These are phyloP conservation scores for Trachelus tabidus DNA, from an alignment of 2,888 invertebrate species.

Conservation along the genomic window DNA sequence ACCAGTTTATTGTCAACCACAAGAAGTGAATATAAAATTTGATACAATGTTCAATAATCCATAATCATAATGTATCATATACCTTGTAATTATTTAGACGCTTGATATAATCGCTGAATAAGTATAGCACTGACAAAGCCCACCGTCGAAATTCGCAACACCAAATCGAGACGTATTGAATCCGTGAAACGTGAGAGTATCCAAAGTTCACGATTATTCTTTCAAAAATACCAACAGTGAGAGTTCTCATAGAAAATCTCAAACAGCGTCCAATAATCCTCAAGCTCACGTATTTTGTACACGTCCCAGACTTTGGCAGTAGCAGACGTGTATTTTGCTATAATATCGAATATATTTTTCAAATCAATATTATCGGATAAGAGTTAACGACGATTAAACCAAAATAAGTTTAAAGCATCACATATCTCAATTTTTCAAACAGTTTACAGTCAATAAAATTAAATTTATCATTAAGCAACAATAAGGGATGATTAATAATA, in stretches of 20 bases:
- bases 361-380: background rate
- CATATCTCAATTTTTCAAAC: background rate
- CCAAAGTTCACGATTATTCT: background rate
- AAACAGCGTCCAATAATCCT: background rate
- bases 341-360: background rate
- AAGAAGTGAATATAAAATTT: conserved; percentile 64
- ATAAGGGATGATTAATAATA: background rate
- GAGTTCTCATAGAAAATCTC: background rate
- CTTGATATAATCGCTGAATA: conserved; percentile 40
- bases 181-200: background rate
- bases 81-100: conserved; percentile 24
- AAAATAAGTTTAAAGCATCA: too few species aligned
- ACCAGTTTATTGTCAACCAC: conserved; percentile 63
- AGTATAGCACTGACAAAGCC: conserved; percentile 17
- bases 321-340: background rate
- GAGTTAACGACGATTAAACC: too few species aligned
- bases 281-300: background rate
- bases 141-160: conserved; percentile 33
- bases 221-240: background rate
- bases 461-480: background rate
- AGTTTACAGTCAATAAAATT: background rate
- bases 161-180: conserved; percentile 17
- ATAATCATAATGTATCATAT: conserved; percentile 46
- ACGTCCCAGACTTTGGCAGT: background rate
- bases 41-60: conserved; percentile 61